Conservation (phyloP, 1,140 invertebrate species). For the Mizuhopecten yessoensis region DNA sequence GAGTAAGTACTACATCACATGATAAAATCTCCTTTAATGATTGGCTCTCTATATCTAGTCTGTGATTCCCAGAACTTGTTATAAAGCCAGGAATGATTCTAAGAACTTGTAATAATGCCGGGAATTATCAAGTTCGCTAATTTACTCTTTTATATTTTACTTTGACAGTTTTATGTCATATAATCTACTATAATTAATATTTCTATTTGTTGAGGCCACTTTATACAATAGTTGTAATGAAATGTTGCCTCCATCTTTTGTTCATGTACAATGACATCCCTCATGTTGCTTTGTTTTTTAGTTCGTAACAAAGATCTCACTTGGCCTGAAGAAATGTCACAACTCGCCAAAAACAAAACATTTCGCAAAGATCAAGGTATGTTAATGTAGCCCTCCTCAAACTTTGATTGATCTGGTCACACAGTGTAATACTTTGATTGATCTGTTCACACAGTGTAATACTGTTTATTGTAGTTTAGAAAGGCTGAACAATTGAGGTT, state of each 20-base stretch:
- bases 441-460: too few species aligned
- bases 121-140: background rate
- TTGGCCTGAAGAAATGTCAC: conserved; percentile 94
- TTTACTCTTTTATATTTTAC: background rate
- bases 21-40: background rate
- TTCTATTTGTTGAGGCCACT: background rate
- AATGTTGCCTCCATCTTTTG: too few species aligned
- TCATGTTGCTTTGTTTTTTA: conserved; percentile 66
- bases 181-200: background rate
- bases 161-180: background rate
- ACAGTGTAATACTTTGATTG: too few species aligned
- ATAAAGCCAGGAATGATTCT: background rate
- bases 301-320: conserved; percentile 93
- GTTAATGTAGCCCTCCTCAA: background rate
- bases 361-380: conserved; percentile 79
- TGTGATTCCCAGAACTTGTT: too few species aligned
- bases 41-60: too few species aligned
- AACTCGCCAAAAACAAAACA: conserved; percentile 85
- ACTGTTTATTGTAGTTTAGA: too few species aligned
- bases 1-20: conserved; percentile 71
- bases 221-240: background rate
- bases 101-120: background rate
- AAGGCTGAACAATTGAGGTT: too few species aligned
- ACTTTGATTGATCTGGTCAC: too few species aligned
- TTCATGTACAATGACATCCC: too few species aligned